Base-by-base conservation (phyloP, 2,888 invertebrate species). In the Pollenia amentaria region DNA sequence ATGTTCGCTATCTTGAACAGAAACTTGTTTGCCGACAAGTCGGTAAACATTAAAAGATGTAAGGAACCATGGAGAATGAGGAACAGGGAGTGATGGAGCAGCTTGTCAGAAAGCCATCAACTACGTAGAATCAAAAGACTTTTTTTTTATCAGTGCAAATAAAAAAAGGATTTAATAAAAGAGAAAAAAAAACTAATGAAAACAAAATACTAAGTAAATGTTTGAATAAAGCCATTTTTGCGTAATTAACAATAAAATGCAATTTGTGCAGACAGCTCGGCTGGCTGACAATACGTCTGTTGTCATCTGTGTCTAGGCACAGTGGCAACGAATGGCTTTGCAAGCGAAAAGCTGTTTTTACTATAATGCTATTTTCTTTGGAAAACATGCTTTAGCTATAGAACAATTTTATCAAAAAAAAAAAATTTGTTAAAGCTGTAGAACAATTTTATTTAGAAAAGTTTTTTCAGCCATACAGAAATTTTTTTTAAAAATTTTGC, bases 211-310 rank as follows among this genome's bases (percentile, higher is more conserved):
- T 29, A 6, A 44, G 10, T 40, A 62, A 84, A 79, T 73, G 40
- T 12, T 73, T 72, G 53, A 81, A 77, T 85, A 55, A 81, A 85
- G 65, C 21, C 38, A 38, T 85, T 73, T 77, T 64, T 76, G 67
- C 42, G 12, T 67, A 85, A 78, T 78, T 81, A 81, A 72, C 46
- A 73, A 77, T 48, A 40, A 77, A 78, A 82, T 85, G 65, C 53
- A 81, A 81, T 73, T 82, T 73, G 51, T 62, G 67, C 57, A 77
- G 77, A 81, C 85, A 73, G 55, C 79, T 75, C 16, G 81, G 38
- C 70, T 70, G 55, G 48, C 14, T 53, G 65, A 65, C 70, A 76
- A 76, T 57, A 55, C 76, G 60, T 75, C 46, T 79, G 79, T 78
- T 60, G 46, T 75, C 44, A 18, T 46, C 46, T 57, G 18, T 38